A percentile compares a stretch with the other conserved stretches of the same genome.
Evolutionary conservation across 2,888 invertebrate genomes (phyloP).

Genomic region (Eilema sororculum): DNA sequence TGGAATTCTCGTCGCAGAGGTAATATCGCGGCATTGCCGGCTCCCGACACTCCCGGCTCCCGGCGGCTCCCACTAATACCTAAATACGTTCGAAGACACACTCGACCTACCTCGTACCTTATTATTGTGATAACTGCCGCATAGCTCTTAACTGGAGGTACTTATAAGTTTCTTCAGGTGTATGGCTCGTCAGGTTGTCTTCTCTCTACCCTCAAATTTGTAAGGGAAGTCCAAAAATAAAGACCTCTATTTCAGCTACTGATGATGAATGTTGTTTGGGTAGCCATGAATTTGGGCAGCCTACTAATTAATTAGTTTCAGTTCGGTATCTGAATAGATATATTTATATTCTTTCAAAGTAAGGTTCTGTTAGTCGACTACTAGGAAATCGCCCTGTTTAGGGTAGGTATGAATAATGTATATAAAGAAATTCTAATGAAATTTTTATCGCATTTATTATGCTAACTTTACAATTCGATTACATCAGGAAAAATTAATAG

Average conservation of each 20-base stretch:
- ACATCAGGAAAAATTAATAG: too few species aligned
- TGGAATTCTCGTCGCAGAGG: conserved; percentile 18
- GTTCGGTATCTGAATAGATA: too few species aligned
- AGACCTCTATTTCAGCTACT: not conserved
- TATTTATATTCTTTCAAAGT: too few species aligned
- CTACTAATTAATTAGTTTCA: too few species aligned
- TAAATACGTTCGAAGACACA: conserved; percentile 9
- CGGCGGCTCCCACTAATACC: conserved; percentile 12
- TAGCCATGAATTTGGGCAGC: too few species aligned
- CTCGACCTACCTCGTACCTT: not conserved
- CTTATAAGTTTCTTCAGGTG: not conserved
- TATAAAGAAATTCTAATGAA: too few species aligned
- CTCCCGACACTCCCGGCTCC: not conserved
- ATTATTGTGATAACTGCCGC: not conserved
- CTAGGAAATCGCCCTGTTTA: too few species aligned
- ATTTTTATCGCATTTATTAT: too few species aligned
- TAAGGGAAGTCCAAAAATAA: not conserved
- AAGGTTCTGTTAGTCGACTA: too few species aligned
- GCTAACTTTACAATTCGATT: too few species aligned
- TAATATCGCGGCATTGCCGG: conserved; percentile 15
- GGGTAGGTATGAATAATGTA: too few species aligned
- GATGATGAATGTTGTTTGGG: too few species aligned
- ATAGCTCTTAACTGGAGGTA: not conserved
- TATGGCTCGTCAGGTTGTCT: not conserved
- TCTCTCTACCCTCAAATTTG: not conserved